Percentiles rank a stretch among this genome's conserved stretches.
Conservation (phyloP, 2,888 invertebrate genomes). For the Cacoxenus indagator region DNA sequence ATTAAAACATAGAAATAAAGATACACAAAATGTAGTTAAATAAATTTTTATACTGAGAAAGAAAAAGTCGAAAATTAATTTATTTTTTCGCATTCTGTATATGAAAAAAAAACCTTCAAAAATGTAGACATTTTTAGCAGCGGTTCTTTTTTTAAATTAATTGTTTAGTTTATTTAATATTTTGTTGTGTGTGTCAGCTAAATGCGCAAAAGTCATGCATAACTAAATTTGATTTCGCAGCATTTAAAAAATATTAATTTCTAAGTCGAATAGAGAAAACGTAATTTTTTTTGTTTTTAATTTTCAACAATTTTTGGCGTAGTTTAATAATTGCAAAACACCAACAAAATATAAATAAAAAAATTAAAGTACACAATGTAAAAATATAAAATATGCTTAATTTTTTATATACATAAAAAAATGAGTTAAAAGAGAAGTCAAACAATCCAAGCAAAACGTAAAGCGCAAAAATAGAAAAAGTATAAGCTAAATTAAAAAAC, state of each 20-base stretch:
- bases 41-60: background rate
- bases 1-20: no score
- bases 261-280: background rate
- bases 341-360: background rate
- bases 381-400: constrained; percentile 9
- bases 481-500: background rate
- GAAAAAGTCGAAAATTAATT: background rate
- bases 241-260: background rate
- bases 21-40: no score
- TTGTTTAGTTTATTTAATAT: background rate
- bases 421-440: background rate
- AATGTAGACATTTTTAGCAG: background rate
- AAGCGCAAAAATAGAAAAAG: background rate
- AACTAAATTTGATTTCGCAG: background rate
- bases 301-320: background rate
- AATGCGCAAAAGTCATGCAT: constrained; percentile 5
- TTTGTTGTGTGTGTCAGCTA: background rate
- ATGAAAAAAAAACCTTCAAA: background rate
- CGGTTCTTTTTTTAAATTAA: background rate
- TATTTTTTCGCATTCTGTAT: background rate
- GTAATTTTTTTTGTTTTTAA: background rate
- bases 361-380: background rate
- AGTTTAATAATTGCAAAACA: background rate
- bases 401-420: background rate
- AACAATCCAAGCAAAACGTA: background rate